Conservation (phyloP, 2,888 invertebrate genomes). For the Hirtodrosophila duncani region DNA sequence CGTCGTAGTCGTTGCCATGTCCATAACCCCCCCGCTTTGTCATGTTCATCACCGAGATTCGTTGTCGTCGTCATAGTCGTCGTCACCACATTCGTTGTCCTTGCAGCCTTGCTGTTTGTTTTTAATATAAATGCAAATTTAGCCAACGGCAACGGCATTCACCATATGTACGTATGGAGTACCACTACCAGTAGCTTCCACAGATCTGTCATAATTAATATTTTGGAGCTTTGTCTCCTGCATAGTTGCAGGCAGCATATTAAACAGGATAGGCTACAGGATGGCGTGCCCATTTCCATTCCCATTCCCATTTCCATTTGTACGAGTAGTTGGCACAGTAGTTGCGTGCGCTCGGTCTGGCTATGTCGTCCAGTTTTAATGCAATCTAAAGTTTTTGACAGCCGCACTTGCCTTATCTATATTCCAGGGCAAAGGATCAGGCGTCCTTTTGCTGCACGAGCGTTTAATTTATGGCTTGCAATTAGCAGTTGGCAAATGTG, state of each 20-base stretch:
- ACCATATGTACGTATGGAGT: conserved; percentile 19
- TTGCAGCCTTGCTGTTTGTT: conserved; percentile 54
- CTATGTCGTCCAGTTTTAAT: conserved; percentile 41
- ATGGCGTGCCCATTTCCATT: no score
- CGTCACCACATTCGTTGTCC: conserved; percentile 17
- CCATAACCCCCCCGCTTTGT: no score
- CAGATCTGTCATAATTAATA: conserved; percentile 67
- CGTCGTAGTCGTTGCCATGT: conserved; percentile 15
- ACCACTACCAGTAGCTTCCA: conserved; percentile 12
- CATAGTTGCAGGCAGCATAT: conserved; percentile 57
- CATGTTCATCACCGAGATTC: no score
- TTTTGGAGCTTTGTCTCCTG: conserved; percentile 59
- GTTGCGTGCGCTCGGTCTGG: no score
- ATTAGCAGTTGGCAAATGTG: conserved; percentile 64
- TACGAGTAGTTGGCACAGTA: no score
- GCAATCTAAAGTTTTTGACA: conserved; percentile 64
- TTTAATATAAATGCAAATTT: conserved; percentile 75
- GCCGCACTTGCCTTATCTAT: conserved; percentile 31
- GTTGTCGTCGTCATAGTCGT: conserved; percentile 11
- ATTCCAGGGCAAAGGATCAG: conserved; percentile 16
- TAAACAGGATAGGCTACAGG: no score
- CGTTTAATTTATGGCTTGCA: conserved; percentile 61
- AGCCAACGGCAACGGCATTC: conserved; percentile 56
- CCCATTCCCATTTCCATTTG: no score
- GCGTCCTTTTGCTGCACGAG: conserved; percentile 9